A percentile compares a stretch with the other conserved stretches of the same genome.
These are phyloP conservation scores for Tetramorium bicarinatum DNA, from an alignment of 2,888 invertebrate genomes.

Conservation along the genomic window DNA sequence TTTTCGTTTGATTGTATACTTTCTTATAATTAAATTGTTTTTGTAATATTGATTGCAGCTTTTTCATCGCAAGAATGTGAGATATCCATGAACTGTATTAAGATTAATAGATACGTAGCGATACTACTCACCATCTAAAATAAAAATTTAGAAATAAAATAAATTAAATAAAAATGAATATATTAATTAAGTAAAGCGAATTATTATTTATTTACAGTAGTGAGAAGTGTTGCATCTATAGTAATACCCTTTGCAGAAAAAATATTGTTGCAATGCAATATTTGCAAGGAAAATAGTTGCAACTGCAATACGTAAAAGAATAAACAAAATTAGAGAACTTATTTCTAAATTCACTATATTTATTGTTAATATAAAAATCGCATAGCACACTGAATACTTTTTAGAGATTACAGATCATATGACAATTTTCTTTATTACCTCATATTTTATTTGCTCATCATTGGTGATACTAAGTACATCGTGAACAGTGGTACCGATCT, in stretches of 20 bases:
- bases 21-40: background rate
- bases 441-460: background rate
- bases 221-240: background rate
- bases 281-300: conserved; percentile 2
- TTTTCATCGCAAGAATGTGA: background rate
- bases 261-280: background rate
- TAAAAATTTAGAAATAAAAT: background rate
- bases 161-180: too few relatives aligned
- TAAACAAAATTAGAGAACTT: background rate
- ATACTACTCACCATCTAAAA: background rate
- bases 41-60: background rate
- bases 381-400: background rate
- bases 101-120: background rate
- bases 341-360: background rate
- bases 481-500: background rate
- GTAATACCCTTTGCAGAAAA: background rate
- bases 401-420: background rate
- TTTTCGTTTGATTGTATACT: background rate
- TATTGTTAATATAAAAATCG: background rate
- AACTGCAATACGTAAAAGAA: conserved; percentile 4
- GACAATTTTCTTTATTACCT: conserved; percentile 9
- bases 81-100: background rate
- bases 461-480: background rate
- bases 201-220: background rate
- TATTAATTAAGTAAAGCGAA: background rate